Evolutionary conservation across 1,140 invertebrate species (phyloP), one percentile per base, ranked within the genome.

Genomic region (Chrysoperla carnea): DNA sequence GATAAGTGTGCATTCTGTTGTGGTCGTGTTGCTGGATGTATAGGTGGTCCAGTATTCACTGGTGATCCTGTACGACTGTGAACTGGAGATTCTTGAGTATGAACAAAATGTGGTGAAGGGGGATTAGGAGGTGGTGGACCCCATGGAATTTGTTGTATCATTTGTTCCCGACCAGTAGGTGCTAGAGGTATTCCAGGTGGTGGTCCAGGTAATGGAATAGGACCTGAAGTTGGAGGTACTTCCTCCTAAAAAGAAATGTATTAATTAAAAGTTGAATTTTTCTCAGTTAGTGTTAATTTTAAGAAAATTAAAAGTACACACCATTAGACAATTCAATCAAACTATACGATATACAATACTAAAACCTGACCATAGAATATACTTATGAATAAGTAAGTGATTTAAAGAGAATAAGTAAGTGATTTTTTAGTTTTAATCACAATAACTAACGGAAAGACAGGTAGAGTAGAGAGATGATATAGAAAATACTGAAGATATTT

Each of bases 71-170:
- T 33, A 11, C 31, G 8, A 33, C 31, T 33, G 8, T 33, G 31
- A 33, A 33, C 31, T 33, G 31, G 31, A 33, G 31, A 33, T 12
- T 33, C 31, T 12, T 33, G 31, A 33, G 8, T 2, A 11, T 33
- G 31, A 33, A 33, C 6, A 11, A 33, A 33, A 33, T 33, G 31
- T 11, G 31, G 31, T 11, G 31, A 33, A 4, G 31, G 31, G 48
- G 64, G 63, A 6, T 66, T 63, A 6, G 57, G 58, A 8, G 53
- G 50, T 6, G 61, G 59, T 36, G 63, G 43, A 46, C 61, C 62
- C 7, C 61, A 47, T 23, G 61, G 58, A 28, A 60, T 61, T 12
- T 60, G 57, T 47, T 9, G 8, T 2, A 33, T 33, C 8, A 33
- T 33, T 33, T 9, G 31, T 12, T 33, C 31, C 2, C 31, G 8